Conservation (phyloP, 2,888 invertebrate genomes). For the Didymodactylos carnosus region DNA sequence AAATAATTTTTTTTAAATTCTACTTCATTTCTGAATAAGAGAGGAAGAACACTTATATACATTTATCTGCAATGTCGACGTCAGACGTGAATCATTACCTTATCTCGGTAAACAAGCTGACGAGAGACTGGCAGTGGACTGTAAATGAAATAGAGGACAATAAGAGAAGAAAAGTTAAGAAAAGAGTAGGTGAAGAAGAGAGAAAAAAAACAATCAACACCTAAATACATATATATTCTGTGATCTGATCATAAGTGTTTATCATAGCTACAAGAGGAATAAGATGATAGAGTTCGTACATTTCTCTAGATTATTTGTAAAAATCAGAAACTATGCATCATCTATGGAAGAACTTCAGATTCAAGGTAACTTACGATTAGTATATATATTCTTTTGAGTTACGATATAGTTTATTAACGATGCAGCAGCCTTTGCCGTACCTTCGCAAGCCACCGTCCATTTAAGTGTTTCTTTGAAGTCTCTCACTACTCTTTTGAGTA, state of each 20-base stretch:
- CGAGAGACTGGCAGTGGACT: not conserved
- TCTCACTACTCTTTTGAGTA: not conserved
- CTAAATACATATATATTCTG: too few species aligned
- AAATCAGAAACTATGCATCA: too few species aligned
- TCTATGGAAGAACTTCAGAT: too few species aligned
- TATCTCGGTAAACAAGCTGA: not conserved
- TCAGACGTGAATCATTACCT: not conserved
- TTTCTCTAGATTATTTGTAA: too few species aligned
- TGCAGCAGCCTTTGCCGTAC: not conserved
- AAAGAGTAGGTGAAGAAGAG: too few species aligned
- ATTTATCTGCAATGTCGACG: too few species aligned
- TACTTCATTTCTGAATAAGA: not conserved
- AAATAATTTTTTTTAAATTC: not conserved
- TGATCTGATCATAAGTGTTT: too few species aligned
- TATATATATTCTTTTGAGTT: not conserved
- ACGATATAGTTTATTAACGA: not conserved
- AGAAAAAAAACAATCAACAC: too few species aligned
- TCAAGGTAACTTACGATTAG: not conserved
- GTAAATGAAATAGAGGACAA: not conserved
- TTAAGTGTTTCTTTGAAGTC: not conserved
- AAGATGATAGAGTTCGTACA: too few species aligned
- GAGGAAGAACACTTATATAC: too few species aligned
- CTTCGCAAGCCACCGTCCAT: not conserved
- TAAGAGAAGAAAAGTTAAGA: too few species aligned
- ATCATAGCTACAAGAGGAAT: too few species aligned